Evolutionary conservation across 2,113 vertebrate genomes (phyloP).

Genomic region (Accipiter virgatus): DNA sequence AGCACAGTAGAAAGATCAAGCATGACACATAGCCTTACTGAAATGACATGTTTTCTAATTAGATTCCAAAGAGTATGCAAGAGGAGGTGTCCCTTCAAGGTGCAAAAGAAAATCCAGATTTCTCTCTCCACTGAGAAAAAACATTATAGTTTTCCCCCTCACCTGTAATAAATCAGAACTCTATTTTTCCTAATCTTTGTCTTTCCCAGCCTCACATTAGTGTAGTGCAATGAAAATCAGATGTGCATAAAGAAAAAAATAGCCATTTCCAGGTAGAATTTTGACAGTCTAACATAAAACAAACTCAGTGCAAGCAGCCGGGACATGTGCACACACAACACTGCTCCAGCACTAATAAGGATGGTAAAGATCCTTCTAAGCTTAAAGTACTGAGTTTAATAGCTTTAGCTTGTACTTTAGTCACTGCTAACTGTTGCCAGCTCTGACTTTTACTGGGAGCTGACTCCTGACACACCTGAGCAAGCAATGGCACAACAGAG

Average conservation of each 20-base stretch:
- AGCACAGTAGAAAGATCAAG: not conserved
- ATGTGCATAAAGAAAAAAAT: not conserved
- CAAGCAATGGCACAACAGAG: not conserved
- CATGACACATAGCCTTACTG: not conserved
- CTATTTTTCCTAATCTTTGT: not conserved
- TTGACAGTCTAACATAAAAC: not conserved
- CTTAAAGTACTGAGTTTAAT: not conserved
- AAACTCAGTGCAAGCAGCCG: not conserved
- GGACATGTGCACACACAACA: too few relatives aligned
- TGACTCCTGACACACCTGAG: not conserved
- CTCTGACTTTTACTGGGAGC: not conserved
- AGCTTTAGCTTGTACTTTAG: not conserved
- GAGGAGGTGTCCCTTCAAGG: not conserved
- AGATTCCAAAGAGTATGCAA: not conserved
- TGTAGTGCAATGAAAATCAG: not conserved
- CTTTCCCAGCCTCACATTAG: not conserved
- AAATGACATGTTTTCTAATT: not conserved
- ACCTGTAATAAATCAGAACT: not conserved
- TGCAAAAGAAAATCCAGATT: not conserved
- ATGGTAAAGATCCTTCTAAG: not conserved
- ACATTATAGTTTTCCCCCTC: not conserved
- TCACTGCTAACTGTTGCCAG: not conserved
- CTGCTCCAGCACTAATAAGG: not conserved
- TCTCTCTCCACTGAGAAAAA: not conserved
- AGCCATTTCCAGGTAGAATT: not conserved